These are phyloP conservation scores for Drosophila bocki DNA, from an alignment of 1,140 invertebrate species.

Conservation along the genomic window DNA sequence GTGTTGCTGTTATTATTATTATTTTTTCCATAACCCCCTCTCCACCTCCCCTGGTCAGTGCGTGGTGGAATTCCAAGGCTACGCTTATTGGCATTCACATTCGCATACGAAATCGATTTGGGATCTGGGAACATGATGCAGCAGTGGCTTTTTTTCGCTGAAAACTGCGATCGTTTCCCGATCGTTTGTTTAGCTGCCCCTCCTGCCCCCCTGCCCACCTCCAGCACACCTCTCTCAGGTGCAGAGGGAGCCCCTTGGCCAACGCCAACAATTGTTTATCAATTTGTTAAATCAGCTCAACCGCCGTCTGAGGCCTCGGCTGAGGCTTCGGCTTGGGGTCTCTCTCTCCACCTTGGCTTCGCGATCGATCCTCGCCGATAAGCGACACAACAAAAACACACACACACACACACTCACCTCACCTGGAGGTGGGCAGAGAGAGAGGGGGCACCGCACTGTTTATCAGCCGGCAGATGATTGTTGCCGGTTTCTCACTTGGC, in stretches of 20 bases:
- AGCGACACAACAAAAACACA: conserved; percentile 59
- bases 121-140: conserved; percentile 41
- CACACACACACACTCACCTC: conserved; percentile 32
- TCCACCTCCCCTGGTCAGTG: not conserved
- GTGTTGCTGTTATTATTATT: conserved; percentile 12
- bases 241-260: conserved; percentile 22
- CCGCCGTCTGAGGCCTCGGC: conserved; percentile 29
- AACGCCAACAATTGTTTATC: conserved; percentile 84
- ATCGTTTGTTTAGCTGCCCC: conserved; percentile 76
- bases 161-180: conserved; percentile 42
- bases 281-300: conserved; percentile 81
- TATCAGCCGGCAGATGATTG: conserved; percentile 81
- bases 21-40: not conserved
- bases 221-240: conserved; percentile 13
- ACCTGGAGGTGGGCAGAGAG: conserved; percentile 1
- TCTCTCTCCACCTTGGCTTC: conserved; percentile 30
- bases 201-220: conserved; percentile 17
- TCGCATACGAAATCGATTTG: conserved; percentile 47
- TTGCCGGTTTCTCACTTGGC: conserved; percentile 82
- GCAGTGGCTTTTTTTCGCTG: conserved; percentile 29
- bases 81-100: conserved; percentile 26
- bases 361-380: conserved; percentile 82
- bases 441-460: conserved; percentile 44
- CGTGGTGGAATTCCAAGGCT: conserved; percentile 41
- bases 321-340: conserved; percentile 19